Evolutionary conservation across 2,113 vertebrate species (phyloP).

Genomic region (Rutilus rutilus): DNA sequence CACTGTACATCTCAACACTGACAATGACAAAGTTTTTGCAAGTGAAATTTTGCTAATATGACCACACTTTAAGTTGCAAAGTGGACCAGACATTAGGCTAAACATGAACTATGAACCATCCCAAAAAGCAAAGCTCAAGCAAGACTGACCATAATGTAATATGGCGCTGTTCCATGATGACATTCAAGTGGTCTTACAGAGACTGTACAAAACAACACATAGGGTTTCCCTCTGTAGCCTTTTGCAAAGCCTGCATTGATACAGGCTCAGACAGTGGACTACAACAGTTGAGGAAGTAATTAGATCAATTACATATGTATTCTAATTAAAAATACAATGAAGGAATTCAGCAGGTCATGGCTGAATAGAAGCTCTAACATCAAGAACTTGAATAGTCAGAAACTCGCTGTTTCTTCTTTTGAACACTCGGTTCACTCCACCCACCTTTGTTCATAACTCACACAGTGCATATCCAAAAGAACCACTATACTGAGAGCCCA

Average conservation of each 20-base stretch:
- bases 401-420: background rate
- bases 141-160: background rate
- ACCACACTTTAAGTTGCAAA: too few species aligned
- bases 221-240: background rate
- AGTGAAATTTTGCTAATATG: too few species aligned
- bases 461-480: constrained; percentile 1
- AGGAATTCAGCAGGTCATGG: background rate
- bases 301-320: background rate
- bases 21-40: too few species aligned
- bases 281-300: background rate
- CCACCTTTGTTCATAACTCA: constrained; percentile 4
- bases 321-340: background rate
- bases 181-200: background rate
- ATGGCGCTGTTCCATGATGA: background rate
- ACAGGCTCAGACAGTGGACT: background rate
- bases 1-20: too few species aligned
- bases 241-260: background rate
- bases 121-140: too few species aligned
- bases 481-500: background rate
- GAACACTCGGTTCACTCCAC: background rate
- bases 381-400: background rate
- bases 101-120: too few species aligned
- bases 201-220: background rate
- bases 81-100: too few species aligned
- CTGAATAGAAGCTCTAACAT: background rate